A percentile compares a stretch with the other conserved stretches of the same genome.
Evolutionary conservation across 2,888 invertebrate species (phyloP).

Genomic region (Coleophora flavipennella): DNA sequence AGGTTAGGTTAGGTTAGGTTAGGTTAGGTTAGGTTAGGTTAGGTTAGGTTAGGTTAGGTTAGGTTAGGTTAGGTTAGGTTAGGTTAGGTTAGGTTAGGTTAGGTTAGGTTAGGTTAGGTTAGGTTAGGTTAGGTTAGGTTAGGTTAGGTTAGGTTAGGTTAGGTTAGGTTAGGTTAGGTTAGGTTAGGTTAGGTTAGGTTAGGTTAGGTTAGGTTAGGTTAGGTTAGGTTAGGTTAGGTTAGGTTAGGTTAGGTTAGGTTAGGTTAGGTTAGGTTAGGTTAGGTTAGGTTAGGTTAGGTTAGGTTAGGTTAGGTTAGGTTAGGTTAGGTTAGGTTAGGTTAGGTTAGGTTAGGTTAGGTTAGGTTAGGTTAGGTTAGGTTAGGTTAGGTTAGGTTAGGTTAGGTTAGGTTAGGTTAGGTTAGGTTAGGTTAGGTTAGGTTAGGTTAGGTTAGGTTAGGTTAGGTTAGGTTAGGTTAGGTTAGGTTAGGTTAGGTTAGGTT

Average conservation of each 20-base stretch:
- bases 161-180: conserved; percentile 23
- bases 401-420: too few relatives aligned
- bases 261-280: conserved; percentile 16
- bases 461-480: too few relatives aligned
- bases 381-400: conserved; percentile 19
- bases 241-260: conserved; percentile 17
- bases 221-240: conserved; percentile 12
- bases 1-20: too few relatives aligned
- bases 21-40: conserved; percentile 19
- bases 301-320: conserved; percentile 17
- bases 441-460: too few relatives aligned
- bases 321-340: conserved; percentile 18
- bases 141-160: conserved; percentile 15
- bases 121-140: conserved; percentile 14
- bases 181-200: conserved; percentile 23
- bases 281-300: conserved; percentile 17
- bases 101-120: conserved; percentile 17
- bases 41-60: conserved; percentile 18
- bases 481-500: too few relatives aligned
- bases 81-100: conserved; percentile 16
- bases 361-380: conserved; percentile 15
- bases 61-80: conserved; percentile 18
- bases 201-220: conserved; percentile 17
- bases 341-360: conserved; percentile 22
- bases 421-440: too few relatives aligned